Evolutionary conservation across 1,140 invertebrate species (phyloP).

Genomic region (Penaeus japonicus): DNA sequence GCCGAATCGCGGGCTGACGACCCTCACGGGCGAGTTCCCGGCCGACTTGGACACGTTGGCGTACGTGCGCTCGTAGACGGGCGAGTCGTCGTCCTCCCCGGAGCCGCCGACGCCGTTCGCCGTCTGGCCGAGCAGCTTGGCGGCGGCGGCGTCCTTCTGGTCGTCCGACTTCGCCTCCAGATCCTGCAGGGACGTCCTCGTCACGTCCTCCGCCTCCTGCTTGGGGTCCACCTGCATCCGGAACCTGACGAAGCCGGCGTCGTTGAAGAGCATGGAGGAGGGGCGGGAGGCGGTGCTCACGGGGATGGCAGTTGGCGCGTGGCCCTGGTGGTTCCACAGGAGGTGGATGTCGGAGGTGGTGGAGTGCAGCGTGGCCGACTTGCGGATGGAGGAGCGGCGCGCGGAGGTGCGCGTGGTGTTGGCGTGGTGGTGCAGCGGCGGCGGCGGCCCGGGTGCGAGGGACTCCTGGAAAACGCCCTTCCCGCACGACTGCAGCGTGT

Average conservation of each 20-base stretch:
- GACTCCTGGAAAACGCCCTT: constrained; percentile 79
- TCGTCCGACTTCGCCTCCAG: constrained; percentile 27
- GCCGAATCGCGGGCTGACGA: constrained; percentile 24
- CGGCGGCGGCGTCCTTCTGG: background rate
- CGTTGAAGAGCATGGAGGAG: constrained; percentile 81
- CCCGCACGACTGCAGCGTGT: constrained; percentile 75
- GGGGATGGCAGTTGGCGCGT: constrained; percentile 62
- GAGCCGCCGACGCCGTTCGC: background rate
- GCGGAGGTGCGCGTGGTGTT: constrained; percentile 34
- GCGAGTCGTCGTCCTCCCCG: constrained; percentile 16
- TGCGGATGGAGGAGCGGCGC: constrained; percentile 64
- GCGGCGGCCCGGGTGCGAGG: constrained; percentile 67
- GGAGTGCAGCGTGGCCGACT: constrained; percentile 67
- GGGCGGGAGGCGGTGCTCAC: constrained; percentile 61
- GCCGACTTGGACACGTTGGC: no score
- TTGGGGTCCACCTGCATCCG: constrained; percentile 64
- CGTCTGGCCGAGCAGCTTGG: background rate
- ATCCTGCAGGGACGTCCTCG: constrained; percentile 41
- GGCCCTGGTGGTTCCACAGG: constrained; percentile 66
- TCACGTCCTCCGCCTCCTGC: constrained; percentile 28
- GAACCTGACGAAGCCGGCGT: constrained; percentile 85
- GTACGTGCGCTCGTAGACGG: constrained; percentile 16
- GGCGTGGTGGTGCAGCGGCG: constrained; percentile 30
- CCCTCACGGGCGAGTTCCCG: background rate
- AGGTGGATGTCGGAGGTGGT: constrained; percentile 64